Evolutionary conservation across 2,888 invertebrate genomes (phyloP), one percentile per base, ranked within the genome.

Genomic region (Xestia rhomboidea): DNA sequence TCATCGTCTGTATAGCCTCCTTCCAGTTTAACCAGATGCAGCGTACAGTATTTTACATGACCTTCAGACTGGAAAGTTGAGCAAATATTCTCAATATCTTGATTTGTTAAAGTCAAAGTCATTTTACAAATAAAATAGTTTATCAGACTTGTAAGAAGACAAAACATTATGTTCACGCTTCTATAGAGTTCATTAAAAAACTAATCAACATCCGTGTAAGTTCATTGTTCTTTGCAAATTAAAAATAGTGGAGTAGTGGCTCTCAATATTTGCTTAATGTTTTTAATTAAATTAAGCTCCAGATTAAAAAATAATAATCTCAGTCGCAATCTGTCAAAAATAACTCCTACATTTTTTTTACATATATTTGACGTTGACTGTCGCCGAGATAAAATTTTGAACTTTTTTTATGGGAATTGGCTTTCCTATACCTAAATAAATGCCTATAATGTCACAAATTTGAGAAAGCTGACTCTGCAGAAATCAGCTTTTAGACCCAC

Each of bases 51-150:
- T 41, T 21, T 41, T 64, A 64, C n/a, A n/a, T 41, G n/a, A 24
- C 13, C 13, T 7, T 64, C 7, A 41, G 18, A 18, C 41, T 27
- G 41, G 10, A 13, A 63, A n/a, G 10, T 63, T 79, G 81, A 81
- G 76, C 57, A 74, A 78, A 57, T 79, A 54, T 57, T 73, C 27
- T 73, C 44, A 79, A 80, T 21, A n/a, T 5, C 7, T 34, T 27
- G 51, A 34, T 54, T n/a, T 21, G 34, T 10, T 13, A 18, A 41
- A 62, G 34, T 24, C 62, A 30, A 24, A 51, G 51, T 73, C 63
- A 81, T 81, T 81, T 84, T 73, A 73, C 84, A 81, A 84, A 81
- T 71, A 69, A 38, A 46, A 46, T 46, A 68, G 49, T 72, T 15
- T 69, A 77, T 44, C 64, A 70, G 1, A 41, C 10, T 41, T 30